Conservation (phyloP, 2,888 invertebrate genomes). For the Drosophila testacea region DNA sequence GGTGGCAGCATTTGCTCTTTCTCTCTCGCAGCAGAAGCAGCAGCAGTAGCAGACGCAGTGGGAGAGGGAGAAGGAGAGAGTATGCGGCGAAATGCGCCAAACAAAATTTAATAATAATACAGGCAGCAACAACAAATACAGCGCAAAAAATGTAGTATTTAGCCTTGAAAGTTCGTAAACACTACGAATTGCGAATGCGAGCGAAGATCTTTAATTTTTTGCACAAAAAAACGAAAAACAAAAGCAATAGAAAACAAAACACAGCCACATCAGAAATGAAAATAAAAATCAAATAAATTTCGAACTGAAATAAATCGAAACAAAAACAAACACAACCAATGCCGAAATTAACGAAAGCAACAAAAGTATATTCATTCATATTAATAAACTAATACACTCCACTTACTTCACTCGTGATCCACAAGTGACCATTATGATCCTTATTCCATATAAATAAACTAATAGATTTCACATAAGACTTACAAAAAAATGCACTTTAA, state of each 20-base stretch:
- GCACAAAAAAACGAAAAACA: background rate
- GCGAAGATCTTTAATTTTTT: constrained; percentile 59
- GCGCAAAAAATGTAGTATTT: constrained; percentile 73
- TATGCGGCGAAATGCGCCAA: constrained; percentile 69
- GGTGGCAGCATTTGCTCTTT: no score
- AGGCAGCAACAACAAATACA: constrained; percentile 36
- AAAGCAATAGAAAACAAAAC: constrained; percentile 23
- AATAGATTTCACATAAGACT: no score
- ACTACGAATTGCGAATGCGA: constrained; percentile 69
- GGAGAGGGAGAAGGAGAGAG: constrained; percentile 9
- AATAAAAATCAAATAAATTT: constrained; percentile 28
- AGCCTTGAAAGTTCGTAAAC: constrained; percentile 81
- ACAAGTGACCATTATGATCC: background rate
- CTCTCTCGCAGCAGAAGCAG: background rate
- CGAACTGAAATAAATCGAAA: constrained; percentile 1
- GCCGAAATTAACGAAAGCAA: constrained; percentile 9
- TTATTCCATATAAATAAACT: no score
- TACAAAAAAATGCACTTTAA: no score
- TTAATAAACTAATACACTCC: constrained; percentile 4
- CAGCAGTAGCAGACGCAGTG: background rate
- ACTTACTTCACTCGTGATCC: background rate
- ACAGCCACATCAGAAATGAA: constrained; percentile 31
- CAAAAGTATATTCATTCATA: constrained; percentile 7
- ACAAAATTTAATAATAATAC: constrained; percentile 78
- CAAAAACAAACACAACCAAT: background rate